A percentile compares a stretch with the other conserved stretches of the same genome.
These are phyloP conservation scores for Plemyria rubiginata DNA, from an alignment of 2,888 invertebrate genomes.

Conservation along the genomic window DNA sequence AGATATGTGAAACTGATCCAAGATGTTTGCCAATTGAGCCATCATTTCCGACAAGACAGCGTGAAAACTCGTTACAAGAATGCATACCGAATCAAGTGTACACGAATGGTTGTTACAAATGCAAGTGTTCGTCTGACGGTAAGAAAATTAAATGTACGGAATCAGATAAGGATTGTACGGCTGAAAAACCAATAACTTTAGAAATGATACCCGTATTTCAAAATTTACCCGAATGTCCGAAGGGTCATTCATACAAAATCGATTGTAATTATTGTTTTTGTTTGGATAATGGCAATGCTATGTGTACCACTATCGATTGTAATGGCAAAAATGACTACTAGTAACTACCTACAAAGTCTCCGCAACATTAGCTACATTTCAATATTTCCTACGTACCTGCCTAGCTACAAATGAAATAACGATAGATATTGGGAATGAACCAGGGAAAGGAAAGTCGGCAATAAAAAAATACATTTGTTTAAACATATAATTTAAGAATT, in stretches of 20 bases:
- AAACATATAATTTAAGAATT: conserved; percentile 30
- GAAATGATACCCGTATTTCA: conserved; percentile 63
- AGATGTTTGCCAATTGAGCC: conserved; percentile 16
- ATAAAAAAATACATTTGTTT: conserved; percentile 8
- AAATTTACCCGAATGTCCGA: conserved; percentile 52
- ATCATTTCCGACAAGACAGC: background rate
- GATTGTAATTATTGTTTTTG: conserved; percentile 73
- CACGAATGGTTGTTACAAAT: conserved; percentile 61
- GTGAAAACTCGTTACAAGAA: conserved; percentile 26
- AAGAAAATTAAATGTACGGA: conserved; percentile 61
- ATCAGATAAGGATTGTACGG: conserved; percentile 34
- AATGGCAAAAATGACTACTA: conserved; percentile 2
- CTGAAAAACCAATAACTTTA: conserved; percentile 44
- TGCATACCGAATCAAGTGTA: conserved; percentile 67
- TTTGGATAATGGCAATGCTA: conserved; percentile 63
- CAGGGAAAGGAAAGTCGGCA: background rate
- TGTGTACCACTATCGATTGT: conserved; percentile 67
- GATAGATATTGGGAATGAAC: background rate
- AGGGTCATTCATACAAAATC: conserved; percentile 61
- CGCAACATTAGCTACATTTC: no score
- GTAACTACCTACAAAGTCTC: no score
- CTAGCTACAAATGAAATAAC: no score
- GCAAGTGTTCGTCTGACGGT: conserved; percentile 63
- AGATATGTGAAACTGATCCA: conserved; percentile 53
- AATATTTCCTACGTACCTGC: no score